Evolutionary conservation across 2,113 vertebrate species (phyloP).

Genomic region (Cichladusa arquata): DNA sequence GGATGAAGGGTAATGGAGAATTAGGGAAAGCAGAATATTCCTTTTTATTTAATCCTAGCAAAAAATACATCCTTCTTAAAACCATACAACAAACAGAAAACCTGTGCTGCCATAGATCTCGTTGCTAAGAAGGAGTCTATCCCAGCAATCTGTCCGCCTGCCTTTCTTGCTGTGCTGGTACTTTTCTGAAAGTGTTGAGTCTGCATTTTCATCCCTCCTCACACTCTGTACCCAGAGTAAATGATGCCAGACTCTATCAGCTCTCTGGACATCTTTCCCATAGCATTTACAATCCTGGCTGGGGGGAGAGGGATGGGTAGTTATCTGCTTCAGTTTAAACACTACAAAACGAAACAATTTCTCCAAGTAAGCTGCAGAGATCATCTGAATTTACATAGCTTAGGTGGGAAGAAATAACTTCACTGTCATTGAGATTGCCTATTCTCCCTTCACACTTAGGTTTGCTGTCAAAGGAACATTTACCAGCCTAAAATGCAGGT

Average conservation of each 20-base stretch:
- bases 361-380: background rate
- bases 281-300: background rate
- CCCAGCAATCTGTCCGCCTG: slow-evolving; percentile 70
- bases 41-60: slow-evolving; percentile 34
- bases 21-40: slow-evolving; percentile 37
- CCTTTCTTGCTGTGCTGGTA: slow-evolving; percentile 78
- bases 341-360: background rate
- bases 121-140: slow-evolving; percentile 65
- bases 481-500: background rate
- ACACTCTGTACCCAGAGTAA: slow-evolving; percentile 47
- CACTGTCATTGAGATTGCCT: background rate
- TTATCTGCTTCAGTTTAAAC: background rate
- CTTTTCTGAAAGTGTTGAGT: slow-evolving; percentile 73
- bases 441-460: background rate
- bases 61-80: slow-evolving; percentile 59
- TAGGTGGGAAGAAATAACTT: background rate
- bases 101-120: slow-evolving; percentile 64
- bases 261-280: slow-evolving; percentile 6
- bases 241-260: slow-evolving; percentile 62
- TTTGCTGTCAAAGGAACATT: background rate
- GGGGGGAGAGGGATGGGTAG: background rate
- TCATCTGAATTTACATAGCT: background rate
- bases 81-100: slow-evolving; percentile 55
- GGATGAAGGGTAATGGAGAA: background rate
- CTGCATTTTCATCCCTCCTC: slow-evolving; percentile 56